Conservation (phyloP, 1,140 invertebrate genomes). For the Forficula auricularia region DNA sequence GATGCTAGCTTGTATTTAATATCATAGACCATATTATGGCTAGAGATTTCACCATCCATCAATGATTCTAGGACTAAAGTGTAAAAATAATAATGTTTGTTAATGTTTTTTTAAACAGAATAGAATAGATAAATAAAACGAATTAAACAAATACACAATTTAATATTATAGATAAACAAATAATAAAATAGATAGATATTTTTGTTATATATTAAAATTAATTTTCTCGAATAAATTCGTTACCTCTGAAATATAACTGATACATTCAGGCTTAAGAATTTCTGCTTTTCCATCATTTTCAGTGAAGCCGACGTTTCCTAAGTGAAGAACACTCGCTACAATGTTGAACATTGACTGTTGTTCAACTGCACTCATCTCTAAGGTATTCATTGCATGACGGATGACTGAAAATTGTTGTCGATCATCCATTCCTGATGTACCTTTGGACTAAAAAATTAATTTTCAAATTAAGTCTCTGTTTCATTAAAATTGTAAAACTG, state of each 20-base stretch:
- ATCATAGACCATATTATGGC: too few species aligned
- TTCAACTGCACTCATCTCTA: conserved; percentile 44
- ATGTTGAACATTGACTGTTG: conserved; percentile 59
- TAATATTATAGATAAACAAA: not conserved
- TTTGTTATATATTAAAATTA: not conserved
- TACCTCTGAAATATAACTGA: conserved; percentile 37
- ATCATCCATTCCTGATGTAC: not conserved
- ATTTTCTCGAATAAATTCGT: too few species aligned
- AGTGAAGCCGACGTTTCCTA: conserved; percentile 56
- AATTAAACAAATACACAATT: not conserved
- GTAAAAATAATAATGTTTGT: too few species aligned
- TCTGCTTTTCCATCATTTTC: conserved; percentile 46
- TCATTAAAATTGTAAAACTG: too few species aligned
- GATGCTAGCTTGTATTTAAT: too few species aligned
- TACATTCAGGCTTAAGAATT: conserved; percentile 37
- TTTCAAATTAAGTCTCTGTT: too few species aligned
- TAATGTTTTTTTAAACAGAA: not conserved
- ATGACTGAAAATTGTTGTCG: conserved; percentile 21
- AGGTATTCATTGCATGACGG: conserved; percentile 44
- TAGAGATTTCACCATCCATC: too few species aligned
- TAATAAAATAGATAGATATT: not conserved
- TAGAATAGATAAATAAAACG: conserved; percentile 1
- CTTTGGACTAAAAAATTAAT: too few species aligned
- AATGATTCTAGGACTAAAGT: too few species aligned
- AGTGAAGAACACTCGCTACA: conserved; percentile 58